A percentile compares a stretch with the other conserved stretches of the same genome.
Evolutionary conservation across 2,113 vertebrate genomes (phyloP).

Genomic region (Talpa occidentalis): DNA sequence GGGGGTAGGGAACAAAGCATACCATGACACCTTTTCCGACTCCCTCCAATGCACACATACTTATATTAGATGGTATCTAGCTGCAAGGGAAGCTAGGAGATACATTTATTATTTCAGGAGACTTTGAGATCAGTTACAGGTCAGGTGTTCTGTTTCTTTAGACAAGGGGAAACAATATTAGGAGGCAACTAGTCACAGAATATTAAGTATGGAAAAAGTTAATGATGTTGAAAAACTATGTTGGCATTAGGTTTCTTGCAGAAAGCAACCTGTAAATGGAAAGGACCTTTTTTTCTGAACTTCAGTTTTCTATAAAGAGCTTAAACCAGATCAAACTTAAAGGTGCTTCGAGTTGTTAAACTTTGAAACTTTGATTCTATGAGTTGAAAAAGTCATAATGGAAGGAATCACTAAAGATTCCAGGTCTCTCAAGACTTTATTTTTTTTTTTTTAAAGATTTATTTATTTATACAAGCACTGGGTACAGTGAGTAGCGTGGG

Average conservation of each 20-base stretch:
- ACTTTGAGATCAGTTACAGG: conserved; percentile 9
- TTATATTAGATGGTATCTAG: background rate
- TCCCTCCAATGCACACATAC: background rate
- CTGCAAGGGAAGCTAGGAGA: background rate
- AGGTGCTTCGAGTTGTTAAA: background rate
- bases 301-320: conserved; percentile 12
- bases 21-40: background rate
- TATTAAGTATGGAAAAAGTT: background rate
- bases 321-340: conserved; percentile 24
- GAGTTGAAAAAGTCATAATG: conserved; percentile 3
- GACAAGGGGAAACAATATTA: background rate
- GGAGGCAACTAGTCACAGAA: background rate
- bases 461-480: too few species aligned
- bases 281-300: conserved; percentile 31
- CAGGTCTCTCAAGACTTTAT: conserved; percentile 11
- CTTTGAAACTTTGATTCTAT: conserved; percentile 2
- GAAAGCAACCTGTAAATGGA: background rate
- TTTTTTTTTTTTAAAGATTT: too few species aligned
- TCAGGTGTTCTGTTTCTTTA: background rate
- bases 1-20: background rate
- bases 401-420: background rate
- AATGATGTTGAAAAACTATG: background rate
- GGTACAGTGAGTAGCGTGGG: too few species aligned
- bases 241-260: background rate
- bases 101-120: background rate